Conservation (phyloP, 37 sponge, comb jelly and placozoan genomes). For the Eunapius fragilis region DNA sequence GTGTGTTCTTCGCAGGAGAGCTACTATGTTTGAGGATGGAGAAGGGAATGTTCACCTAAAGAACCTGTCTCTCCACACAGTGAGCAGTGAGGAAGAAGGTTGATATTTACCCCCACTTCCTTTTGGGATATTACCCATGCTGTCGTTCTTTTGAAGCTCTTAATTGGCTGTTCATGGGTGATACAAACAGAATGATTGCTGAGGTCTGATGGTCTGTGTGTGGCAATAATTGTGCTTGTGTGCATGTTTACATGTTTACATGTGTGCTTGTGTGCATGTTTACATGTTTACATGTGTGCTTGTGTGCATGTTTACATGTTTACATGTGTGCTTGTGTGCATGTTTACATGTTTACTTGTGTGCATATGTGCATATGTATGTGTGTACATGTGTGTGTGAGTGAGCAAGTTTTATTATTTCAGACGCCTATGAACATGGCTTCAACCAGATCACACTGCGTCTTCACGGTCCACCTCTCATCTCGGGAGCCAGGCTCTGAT, state of each 20-base stretch:
- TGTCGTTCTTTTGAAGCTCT: slow-evolving; percentile 68
- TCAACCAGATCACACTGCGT: slow-evolving; percentile 99
- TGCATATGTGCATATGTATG: not conserved
- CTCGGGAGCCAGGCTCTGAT: slow-evolving; percentile 85
- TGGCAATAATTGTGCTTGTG: not conserved
- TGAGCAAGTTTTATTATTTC: not conserved
- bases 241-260: not conserved
- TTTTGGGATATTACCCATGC: not conserved
- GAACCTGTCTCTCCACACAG: slow-evolving; percentile 92
- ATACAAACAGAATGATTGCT: slow-evolving; percentile 99
- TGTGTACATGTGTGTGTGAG: not conserved
- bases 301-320: not conserved
- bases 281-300: not conserved
- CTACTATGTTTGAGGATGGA: slow-evolving; percentile 76
- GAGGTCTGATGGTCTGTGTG: slow-evolving; percentile 56
- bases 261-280: not conserved
- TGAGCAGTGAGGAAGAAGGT: slow-evolving; percentile 95
- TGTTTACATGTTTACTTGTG: not conserved
- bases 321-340: not conserved
- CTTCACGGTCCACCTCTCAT: slow-evolving; percentile 92
- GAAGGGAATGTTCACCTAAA: slow-evolving; percentile 81
- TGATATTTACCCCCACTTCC: not conserved
- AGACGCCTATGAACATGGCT: slow-evolving; percentile 99
- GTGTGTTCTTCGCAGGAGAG: slow-evolving; percentile 39
- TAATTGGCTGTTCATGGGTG: slow-evolving; percentile 97